phyloP scores from a whole-genome alignment of 2,113 vertebrate species.

The Rhabdomys dilectus region DNA sequence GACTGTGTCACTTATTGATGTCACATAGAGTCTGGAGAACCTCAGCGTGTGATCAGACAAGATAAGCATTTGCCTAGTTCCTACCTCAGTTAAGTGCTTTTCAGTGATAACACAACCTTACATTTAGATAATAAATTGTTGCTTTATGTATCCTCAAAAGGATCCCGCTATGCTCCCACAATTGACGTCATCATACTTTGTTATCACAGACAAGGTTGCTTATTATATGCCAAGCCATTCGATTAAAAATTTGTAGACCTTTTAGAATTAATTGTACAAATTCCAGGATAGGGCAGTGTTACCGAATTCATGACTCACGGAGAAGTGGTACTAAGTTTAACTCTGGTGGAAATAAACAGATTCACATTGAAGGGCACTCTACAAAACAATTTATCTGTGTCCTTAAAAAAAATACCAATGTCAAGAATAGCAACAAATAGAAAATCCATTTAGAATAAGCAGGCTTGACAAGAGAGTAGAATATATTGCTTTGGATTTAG shows the following conservation, averaged over 20 bases:
- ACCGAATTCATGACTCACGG: background rate
- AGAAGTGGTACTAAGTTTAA: background rate
- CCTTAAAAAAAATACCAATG: background rate
- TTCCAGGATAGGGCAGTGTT: background rate
- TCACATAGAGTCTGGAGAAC: background rate
- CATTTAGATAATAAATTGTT: background rate
- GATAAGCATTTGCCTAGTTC: background rate
- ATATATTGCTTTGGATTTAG: background rate
- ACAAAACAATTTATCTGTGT: background rate
- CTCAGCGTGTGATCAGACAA: background rate
- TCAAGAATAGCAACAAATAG: background rate
- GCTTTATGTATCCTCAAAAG: background rate
- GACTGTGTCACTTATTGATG: background rate
- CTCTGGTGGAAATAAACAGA: background rate
- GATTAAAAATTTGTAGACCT: background rate
- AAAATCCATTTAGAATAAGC: background rate
- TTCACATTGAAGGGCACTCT: background rate
- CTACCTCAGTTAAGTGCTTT: background rate
- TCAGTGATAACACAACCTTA: background rate
- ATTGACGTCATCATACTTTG: background rate
- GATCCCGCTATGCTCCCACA: background rate
- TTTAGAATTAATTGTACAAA: slow-evolving; percentile 23
- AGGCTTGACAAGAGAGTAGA: background rate
- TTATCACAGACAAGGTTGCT: background rate
- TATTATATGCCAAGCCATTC: background rate